Percentiles rank a stretch among this genome's conserved stretches.
phyloP scores from a whole-genome alignment of 2,113 vertebrate species.

The Malurus melanocephalus region DNA sequence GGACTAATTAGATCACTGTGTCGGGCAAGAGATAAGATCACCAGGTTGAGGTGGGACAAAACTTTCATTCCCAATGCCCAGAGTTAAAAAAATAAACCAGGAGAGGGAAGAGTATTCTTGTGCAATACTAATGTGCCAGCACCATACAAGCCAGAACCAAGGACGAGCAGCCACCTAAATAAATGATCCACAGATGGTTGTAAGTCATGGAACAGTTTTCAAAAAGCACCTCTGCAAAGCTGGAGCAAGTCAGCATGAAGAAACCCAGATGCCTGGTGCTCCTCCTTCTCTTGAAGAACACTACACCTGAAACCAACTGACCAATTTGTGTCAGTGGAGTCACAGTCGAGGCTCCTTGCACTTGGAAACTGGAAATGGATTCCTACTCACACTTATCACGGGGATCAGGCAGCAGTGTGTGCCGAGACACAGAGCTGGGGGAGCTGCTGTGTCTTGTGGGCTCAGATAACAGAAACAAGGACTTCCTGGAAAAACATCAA shows the following conservation, averaged over 20 bases:
- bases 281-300: background rate
- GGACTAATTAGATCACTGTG: background rate
- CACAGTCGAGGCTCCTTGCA: background rate
- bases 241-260: background rate
- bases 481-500: accelerated
- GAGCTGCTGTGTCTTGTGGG: background rate
- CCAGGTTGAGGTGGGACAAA: background rate
- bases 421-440: background rate
- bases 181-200: background rate
- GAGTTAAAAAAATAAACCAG: background rate
- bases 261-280: background rate
- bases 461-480: background rate
- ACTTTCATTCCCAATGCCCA: background rate
- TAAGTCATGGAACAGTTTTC: background rate
- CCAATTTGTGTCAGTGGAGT: background rate
- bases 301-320: background rate
- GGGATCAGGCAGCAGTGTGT: accelerated
- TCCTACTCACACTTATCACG: background rate
- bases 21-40: background rate
- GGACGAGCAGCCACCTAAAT: background rate
- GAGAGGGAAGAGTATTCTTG: background rate
- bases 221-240: background rate
- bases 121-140: background rate
- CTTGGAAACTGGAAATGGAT: background rate
- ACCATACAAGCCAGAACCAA: background rate